Base-by-base conservation (phyloP, 2,113 vertebrate species). In the Leptodactylus fuscus region DNA sequence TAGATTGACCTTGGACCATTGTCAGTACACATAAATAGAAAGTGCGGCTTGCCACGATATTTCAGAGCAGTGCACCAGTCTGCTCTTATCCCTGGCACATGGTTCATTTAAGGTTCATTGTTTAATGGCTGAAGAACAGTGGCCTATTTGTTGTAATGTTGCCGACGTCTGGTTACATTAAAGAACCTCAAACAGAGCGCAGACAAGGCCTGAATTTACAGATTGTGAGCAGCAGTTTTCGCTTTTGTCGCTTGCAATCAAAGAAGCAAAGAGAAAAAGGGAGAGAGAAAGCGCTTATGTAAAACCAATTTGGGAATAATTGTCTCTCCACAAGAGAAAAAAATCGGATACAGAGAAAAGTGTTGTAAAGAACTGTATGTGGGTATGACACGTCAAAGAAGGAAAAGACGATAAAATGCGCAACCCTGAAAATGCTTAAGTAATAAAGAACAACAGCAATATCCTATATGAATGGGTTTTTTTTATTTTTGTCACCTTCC, bases 61-160 rank as follows among this genome's bases (percentile, higher is more conserved):
- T 74, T 76, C 36, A 12, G 15, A 67, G 60, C 15, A 81, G 8
- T 22, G 29, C 11, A 20, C 69, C n/a, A 36, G 27, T n/a, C n/a
- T 11, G 24, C 27, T 49, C 44, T 34, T 22, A 22, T 69, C 24
- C 79, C 11, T 7, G 24, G 60, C 60, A 44, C 60, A 67, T 49
- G 60, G 79, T 81, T 81, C 60, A 81, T 81, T 81, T 69, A 62
- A 80, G 77, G 77, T 62, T 80, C 77, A 62, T 16, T 48, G 27
- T 71, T 82, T 70, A 70, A 46, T 82, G 71, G 71, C 18, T 4
- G 69, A 71, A 38, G 32, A 70, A 82, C 24, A 51, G 34, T 36
- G 27, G 32, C 65, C 4, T 34, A n/a, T 49, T 53, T 70, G 44
- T 82, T 53, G 8, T 48, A 48, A 48, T 48, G 46, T 5, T 48